These are phyloP conservation scores for Gadus chalcogrammus DNA, from an alignment of 2,113 vertebrate genomes.

Conservation along the genomic window DNA sequence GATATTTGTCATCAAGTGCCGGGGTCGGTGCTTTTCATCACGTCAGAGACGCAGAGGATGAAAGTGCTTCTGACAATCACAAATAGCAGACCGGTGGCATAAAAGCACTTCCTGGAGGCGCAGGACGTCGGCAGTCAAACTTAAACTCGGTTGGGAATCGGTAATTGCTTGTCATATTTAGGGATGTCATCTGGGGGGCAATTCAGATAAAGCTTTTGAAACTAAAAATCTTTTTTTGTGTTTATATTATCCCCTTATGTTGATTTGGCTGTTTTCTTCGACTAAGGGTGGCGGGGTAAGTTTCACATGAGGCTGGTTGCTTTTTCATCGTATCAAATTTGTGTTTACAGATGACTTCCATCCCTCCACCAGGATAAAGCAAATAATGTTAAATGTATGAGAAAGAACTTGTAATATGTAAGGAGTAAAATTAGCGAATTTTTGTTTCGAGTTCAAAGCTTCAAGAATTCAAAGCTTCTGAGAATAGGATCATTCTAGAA, in stretches of 20 bases:
- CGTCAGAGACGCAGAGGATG: constrained; percentile 41
- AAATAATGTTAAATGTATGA: no score
- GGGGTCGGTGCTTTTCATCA: constrained; percentile 27
- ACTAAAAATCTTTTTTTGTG: constrained; percentile 7
- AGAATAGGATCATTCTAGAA: no score
- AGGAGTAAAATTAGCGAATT: no score
- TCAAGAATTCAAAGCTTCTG: no score
- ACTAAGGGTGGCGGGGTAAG: neutral
- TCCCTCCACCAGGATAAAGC: no score
- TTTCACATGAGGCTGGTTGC: no score
- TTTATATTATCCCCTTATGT: constrained; percentile 28
- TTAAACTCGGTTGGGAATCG: constrained; percentile 35
- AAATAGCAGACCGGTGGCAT: constrained; percentile 60
- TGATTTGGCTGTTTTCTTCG: constrained; percentile 16
- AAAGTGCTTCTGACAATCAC: constrained; percentile 54
- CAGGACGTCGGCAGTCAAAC: constrained; percentile 46
- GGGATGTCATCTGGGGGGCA: constrained; percentile 46
- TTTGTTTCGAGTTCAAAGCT: no score
- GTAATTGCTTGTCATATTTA: constrained; percentile 64
- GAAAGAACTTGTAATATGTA: no score
- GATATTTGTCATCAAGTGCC: constrained; percentile 33
- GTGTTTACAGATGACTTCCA: no score
- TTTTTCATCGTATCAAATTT: no score
- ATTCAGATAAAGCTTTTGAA: constrained; percentile 45
- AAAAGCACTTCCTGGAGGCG: constrained; percentile 53